These are phyloP conservation scores for Peromyscus californicus DNA, from an alignment of 2,113 vertebrate species.

Conservation along the genomic window DNA sequence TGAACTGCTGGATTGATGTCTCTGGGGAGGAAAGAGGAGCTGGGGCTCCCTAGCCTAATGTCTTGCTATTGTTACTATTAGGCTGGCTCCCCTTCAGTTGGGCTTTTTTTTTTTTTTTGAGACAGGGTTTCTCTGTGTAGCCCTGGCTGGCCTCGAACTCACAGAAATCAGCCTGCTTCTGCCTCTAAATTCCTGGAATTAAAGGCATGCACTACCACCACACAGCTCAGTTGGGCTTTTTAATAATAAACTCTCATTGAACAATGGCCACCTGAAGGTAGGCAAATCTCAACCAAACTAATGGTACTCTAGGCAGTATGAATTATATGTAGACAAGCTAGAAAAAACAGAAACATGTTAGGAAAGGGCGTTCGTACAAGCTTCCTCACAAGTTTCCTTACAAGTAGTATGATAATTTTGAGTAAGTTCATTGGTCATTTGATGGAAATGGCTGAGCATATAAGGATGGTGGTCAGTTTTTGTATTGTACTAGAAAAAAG, in stretches of 20 bases:
- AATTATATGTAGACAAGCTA: not conserved
- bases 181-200: no score
- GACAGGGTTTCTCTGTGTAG: no score
- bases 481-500: slow-evolving; percentile 11
- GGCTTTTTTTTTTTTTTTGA: not conserved
- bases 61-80: not conserved
- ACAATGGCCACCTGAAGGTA: not conserved
- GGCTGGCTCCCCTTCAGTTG: slow-evolving; percentile 23
- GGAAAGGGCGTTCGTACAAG: not conserved
- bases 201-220: no score
- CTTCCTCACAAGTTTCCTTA: not conserved
- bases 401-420: not conserved
- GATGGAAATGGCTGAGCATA: not conserved
- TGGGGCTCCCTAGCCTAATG: not conserved
- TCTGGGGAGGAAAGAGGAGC: not conserved
- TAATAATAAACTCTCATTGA: not conserved
- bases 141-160: no score
- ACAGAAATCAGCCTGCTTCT: no score
- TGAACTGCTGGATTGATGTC: not conserved
- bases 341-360: not conserved
- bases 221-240: not conserved
- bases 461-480: not conserved
- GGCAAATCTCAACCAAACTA: not conserved
- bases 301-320: not conserved
- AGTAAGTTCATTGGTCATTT: not conserved